A percentile compares a stretch with the other conserved stretches of the same genome.
phyloP scores from a whole-genome alignment of 2,113 vertebrate species.

The Papio anubis region DNA sequence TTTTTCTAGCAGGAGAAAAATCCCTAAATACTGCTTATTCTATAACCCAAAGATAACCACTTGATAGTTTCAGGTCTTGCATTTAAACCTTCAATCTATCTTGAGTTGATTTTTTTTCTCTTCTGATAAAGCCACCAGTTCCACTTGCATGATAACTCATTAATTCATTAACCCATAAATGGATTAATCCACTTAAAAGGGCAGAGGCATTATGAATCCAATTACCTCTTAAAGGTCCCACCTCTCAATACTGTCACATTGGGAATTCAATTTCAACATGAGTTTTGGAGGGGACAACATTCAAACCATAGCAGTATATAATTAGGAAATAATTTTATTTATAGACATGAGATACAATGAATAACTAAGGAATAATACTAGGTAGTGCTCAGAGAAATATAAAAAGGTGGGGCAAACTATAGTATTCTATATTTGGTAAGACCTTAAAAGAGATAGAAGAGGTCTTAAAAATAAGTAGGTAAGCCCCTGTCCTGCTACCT shows the following conservation, averaged over 20 bases:
- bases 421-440: neutral
- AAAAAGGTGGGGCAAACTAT: neutral
- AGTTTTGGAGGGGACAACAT: neutral
- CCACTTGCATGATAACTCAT: neutral
- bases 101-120: neutral
- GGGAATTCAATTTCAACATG: neutral
- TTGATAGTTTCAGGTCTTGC: neutral
- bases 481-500: neutral
- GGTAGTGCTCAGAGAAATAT: neutral
- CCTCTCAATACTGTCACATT: neutral
- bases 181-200: neutral
- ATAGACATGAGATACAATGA: neutral
- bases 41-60: neutral
- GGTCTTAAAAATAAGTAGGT: neutral
- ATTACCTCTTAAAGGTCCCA: neutral
- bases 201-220: neutral
- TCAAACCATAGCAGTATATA: neutral
- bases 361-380: neutral
- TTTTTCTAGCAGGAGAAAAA: neutral
- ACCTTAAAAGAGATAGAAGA: neutral
- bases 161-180: neutral
- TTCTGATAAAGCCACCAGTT: neutral
- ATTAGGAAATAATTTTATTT: neutral
- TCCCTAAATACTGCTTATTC: neutral
- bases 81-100: neutral